Conservation (phyloP, 1,140 invertebrate species). For the Rhyzopertha dominica region DNA sequence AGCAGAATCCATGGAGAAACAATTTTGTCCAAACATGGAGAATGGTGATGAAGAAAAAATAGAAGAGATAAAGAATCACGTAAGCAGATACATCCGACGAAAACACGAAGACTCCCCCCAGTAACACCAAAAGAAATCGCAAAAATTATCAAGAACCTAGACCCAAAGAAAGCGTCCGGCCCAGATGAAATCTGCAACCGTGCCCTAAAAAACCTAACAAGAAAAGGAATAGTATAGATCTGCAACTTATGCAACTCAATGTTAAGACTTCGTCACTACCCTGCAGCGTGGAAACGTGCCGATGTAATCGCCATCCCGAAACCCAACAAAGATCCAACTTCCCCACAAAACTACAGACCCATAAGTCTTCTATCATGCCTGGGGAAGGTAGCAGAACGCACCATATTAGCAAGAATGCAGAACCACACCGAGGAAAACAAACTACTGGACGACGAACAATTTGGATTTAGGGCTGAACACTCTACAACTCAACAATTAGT, state of each 20-base stretch:
- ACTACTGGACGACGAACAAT: conserved; percentile 29
- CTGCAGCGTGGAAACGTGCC: conserved; percentile 36
- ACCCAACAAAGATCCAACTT: conserved; percentile 36
- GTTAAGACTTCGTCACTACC: conserved; percentile 21
- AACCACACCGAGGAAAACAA: conserved; percentile 29
- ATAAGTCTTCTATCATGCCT: conserved; percentile 40
- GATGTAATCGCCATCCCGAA: conserved; percentile 42
- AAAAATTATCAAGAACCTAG: conserved; percentile 10
- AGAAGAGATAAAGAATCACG: background rate
- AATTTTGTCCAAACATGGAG: background rate
- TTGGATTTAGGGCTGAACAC: conserved; percentile 23
- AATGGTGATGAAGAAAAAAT: background rate
- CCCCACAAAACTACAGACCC: conserved; percentile 32
- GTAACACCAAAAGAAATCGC: conserved; percentile 6
- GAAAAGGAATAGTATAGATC: conserved; percentile 15
- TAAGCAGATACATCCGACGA: no score
- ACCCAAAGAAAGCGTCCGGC: conserved; percentile 24
- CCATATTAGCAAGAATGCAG: conserved; percentile 17
- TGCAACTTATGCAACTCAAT: conserved; percentile 14
- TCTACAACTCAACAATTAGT: conserved; percentile 25
- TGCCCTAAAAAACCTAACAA: conserved; percentile 24
- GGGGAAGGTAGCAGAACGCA: conserved; percentile 37
- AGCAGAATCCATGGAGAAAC: background rate
- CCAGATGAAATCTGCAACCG: conserved; percentile 27
- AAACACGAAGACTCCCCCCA: no score